Evolutionary conservation across 2,113 vertebrate species (phyloP).

Genomic region (Neofelis nebulosa): DNA sequence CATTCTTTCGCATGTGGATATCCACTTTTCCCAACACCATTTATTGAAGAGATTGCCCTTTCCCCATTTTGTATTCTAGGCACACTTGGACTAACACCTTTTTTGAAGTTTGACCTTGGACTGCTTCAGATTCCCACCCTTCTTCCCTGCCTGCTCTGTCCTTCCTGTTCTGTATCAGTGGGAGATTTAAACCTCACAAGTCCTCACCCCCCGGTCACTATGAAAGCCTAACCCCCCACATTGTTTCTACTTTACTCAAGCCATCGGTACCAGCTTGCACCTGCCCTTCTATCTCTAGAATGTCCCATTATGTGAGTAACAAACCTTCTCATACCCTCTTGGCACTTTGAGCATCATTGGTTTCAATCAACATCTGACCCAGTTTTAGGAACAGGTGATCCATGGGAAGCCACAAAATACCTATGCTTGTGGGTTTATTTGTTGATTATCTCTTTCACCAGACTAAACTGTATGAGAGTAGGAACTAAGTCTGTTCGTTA

Average conservation of each 20-base stretch:
- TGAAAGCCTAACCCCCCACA: neutral
- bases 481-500: neutral
- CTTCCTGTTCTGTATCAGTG: neutral
- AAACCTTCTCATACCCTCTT: neutral
- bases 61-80: neutral
- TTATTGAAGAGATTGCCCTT: neutral
- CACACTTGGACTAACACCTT: neutral
- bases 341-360: neutral
- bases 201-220: neutral
- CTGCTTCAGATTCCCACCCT: neutral
- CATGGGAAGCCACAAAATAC: neutral
- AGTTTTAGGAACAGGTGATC: too few relatives aligned
- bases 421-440: neutral
- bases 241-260: neutral
- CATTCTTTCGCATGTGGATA: neutral
- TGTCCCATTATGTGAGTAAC: neutral
- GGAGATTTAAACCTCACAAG: neutral
- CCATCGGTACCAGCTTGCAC: neutral
- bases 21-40: neutral
- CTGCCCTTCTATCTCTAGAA: neutral
- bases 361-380: neutral
- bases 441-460: neutral
- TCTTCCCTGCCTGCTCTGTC: neutral
- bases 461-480: neutral
- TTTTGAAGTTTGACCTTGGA: neutral